Conservation (phyloP, 1,140 invertebrate species). For the Babylonia areolata region DNA sequence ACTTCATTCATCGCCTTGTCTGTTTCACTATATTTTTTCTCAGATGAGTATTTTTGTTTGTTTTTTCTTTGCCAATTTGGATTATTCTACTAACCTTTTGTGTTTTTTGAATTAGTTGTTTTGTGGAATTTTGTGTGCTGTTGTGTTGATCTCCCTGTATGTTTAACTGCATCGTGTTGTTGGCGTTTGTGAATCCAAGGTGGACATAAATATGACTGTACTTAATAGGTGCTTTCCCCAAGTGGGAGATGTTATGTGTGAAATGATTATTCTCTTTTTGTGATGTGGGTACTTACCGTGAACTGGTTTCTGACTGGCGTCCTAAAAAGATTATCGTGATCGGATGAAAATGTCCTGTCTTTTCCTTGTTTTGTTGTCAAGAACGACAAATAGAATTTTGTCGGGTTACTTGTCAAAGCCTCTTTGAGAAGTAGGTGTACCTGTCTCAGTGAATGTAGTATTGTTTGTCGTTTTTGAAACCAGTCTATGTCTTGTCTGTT, state of each 20-base stretch:
- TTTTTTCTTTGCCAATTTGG: background rate
- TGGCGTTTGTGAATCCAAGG: background rate
- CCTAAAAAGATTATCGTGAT: constrained; percentile 1
- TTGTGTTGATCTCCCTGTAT: background rate
- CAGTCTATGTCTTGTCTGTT: too few relatives aligned
- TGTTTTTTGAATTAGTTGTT: background rate
- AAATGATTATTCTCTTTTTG: background rate
- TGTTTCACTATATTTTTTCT: background rate
- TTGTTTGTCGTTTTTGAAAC: too few relatives aligned
- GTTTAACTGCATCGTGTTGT: background rate
- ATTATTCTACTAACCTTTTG: background rate
- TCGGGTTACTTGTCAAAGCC: too few relatives aligned
- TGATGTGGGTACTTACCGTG: background rate
- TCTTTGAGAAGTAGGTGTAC: too few relatives aligned
- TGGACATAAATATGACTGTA: background rate
- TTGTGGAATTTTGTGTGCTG: background rate
- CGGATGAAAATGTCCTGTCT: background rate
- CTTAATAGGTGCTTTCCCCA: background rate
- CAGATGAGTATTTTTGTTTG: background rate
- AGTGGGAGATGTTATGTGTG: background rate
- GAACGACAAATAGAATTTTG: too few relatives aligned
- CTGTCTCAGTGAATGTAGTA: too few relatives aligned
- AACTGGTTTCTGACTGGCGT: too few relatives aligned
- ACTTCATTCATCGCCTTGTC: background rate
- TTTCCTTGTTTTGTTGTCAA: too few relatives aligned